Evolutionary conservation across 2,113 vertebrate species (phyloP), one percentile per base, ranked within the genome.

Genomic region (Forbesichthys papilliferus): DNA sequence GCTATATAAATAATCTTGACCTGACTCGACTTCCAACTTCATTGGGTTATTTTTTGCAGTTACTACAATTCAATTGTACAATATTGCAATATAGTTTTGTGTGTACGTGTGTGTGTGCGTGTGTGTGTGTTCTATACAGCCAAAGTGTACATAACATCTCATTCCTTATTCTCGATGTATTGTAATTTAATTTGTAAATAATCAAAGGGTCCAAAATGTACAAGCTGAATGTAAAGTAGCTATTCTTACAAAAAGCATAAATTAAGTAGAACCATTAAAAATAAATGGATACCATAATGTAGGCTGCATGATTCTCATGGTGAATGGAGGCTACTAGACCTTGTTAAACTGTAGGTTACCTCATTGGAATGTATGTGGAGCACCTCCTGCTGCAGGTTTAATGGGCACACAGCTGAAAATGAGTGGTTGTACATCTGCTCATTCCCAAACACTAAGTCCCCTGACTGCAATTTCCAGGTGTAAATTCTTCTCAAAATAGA

Each of bases 301-400:
- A 27, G 27, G 27, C 27, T 27, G 7, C 7, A 42, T 42, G 36
- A 5, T 42, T 42, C 7, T 42, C 36, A 42, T 6, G 7, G 36
- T 42, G 36, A 42, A 42, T 42, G 36, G 36, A 42, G 82, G 27
- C 27, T 27, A 77, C 64, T 72, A 27, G 69, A 48, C 69, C 79
- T 74, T 61, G 60, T 48, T 61, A 73, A 47, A 83, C 84, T 69
- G 71, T 71, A 78, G 76, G 77, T 68, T 57, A 48, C 74, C 70
- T 58, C 61, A 83, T 73, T 84, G 73, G 88, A 80, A 81, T 87
- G 77, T 68, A 85, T 79, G 71, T 83, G 68, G 68, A 85, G 70
- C 76, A 69, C 71, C 12, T 64, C 52, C 27, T 63, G 64, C 63
- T 64, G 27, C 58, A 66, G 73, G 74, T 62, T 48, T 84, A 80